These are phyloP conservation scores for Pseudococcus viburni DNA, from an alignment of 2,888 invertebrate genomes.

Conservation along the genomic window DNA sequence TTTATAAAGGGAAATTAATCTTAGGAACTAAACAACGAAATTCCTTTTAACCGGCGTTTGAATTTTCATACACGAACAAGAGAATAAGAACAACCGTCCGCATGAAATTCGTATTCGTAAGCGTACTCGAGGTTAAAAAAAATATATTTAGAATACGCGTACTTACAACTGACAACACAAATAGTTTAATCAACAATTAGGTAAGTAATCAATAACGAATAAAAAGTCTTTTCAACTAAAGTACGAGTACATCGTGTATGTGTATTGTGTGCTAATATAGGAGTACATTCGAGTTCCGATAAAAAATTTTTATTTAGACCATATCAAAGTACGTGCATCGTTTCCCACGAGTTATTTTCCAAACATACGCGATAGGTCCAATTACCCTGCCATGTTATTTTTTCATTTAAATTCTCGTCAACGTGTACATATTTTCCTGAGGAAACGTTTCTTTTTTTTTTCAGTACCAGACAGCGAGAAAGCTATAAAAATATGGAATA, in stretches of 20 bases:
- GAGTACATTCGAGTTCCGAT: too few relatives aligned
- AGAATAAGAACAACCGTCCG: background rate
- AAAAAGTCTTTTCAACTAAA: too few relatives aligned
- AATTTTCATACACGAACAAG: background rate
- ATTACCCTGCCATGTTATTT: background rate
- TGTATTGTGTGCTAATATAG: too few relatives aligned
- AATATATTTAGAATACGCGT: background rate
- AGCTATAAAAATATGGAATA: too few relatives aligned
- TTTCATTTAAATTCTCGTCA: background rate
- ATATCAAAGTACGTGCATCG: too few relatives aligned
- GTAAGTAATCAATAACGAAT: constrained; percentile 7
- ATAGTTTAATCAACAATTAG: constrained; percentile 16
- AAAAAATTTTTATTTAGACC: too few relatives aligned
- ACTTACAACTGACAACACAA: background rate
- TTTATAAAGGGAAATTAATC: constrained; percentile 15
- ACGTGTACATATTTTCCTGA: too few relatives aligned
- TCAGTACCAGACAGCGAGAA: too few relatives aligned
- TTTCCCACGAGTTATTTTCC: too few relatives aligned
- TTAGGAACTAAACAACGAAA: constrained; percentile 44
- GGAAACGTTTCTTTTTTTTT: too few relatives aligned
- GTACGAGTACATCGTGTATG: too few relatives aligned
- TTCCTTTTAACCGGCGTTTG: background rate
- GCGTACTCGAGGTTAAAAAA: constrained; percentile 32
- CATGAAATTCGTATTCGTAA: background rate
- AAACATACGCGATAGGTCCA: too few relatives aligned